These are phyloP conservation scores for Oncorhynchus clarkii DNA, from an alignment of 2,113 vertebrate species.

Conservation along the genomic window DNA sequence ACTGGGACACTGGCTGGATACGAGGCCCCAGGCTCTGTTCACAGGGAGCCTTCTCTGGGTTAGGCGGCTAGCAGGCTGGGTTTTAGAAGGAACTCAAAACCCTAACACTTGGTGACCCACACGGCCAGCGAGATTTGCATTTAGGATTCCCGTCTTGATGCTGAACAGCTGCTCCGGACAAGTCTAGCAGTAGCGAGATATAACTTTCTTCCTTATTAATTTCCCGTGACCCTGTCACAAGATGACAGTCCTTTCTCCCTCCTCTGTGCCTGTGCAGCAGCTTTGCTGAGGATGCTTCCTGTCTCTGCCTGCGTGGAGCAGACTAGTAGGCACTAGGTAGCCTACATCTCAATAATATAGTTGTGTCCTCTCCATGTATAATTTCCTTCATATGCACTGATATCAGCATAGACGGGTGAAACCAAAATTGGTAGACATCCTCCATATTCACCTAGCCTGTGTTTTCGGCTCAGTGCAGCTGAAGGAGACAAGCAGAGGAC, in stretches of 20 bases:
- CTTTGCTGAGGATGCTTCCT: neutral
- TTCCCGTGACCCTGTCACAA: constrained; percentile 52
- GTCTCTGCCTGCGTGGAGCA: neutral
- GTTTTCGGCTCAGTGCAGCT: too few relatives aligned
- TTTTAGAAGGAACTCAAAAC: neutral
- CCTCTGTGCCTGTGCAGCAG: constrained; percentile 5
- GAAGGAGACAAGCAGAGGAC: neutral
- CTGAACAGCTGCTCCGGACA: constrained; percentile 15
- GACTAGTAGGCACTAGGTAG: neutral
- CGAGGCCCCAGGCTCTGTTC: neutral
- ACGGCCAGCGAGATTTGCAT: neutral
- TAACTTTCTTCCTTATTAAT: constrained; percentile 48
- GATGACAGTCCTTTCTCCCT: constrained; percentile 18
- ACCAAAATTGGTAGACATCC: too few relatives aligned
- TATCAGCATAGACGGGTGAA: too few relatives aligned
- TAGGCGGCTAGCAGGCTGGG: neutral
- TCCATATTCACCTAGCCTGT: too few relatives aligned
- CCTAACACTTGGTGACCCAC: neutral
- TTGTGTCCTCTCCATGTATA: too few relatives aligned
- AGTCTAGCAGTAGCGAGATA: constrained; percentile 16
- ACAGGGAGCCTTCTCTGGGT: neutral
- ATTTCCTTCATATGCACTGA: too few relatives aligned
- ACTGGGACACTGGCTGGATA: neutral
- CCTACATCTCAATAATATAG: too few relatives aligned
- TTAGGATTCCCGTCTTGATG: neutral